phyloP scores from a whole-genome alignment of 2,797 vertebrate genomes.

The Allobates femoralis region DNA sequence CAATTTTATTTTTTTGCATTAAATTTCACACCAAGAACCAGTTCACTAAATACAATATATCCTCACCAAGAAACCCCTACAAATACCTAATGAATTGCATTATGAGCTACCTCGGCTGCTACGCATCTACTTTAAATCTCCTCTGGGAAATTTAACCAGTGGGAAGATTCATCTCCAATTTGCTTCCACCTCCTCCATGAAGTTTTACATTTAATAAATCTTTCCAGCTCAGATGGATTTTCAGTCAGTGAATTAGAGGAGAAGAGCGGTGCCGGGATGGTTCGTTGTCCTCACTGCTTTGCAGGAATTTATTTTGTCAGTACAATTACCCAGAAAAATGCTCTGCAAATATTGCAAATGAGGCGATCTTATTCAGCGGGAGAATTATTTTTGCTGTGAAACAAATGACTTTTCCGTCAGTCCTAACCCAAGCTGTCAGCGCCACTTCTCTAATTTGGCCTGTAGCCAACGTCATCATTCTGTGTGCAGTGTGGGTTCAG shows the following conservation, averaged over 20 bases:
- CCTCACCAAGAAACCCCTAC: neutral
- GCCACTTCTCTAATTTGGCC: constrained; percentile 67
- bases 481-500: constrained; percentile 69
- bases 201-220: constrained; percentile 65
- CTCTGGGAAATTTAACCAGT: constrained; percentile 58
- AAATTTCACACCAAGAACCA: neutral
- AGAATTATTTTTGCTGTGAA: constrained; percentile 68
- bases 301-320: constrained; percentile 70
- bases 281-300: constrained; percentile 67
- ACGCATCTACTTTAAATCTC: constrained; percentile 26
- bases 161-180: constrained; percentile 65
- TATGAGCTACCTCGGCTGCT: constrained; percentile 7
- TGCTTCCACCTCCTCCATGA: constrained; percentile 59
- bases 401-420: constrained; percentile 74
- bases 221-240: constrained; percentile 68
- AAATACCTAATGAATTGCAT: constrained; percentile 33
- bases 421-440: constrained; percentile 73
- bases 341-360: constrained; percentile 71
- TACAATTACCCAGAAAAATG: constrained; percentile 71
- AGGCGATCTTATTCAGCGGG: constrained; percentile 68
- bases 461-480: constrained; percentile 71
- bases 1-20: neutral
- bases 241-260: constrained; percentile 69
- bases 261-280: constrained; percentile 66
- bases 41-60: neutral